Evolutionary conservation across 1,140 invertebrate species (phyloP), one percentile per base, ranked within the genome.

Genomic region (Euwallacea similis): DNA sequence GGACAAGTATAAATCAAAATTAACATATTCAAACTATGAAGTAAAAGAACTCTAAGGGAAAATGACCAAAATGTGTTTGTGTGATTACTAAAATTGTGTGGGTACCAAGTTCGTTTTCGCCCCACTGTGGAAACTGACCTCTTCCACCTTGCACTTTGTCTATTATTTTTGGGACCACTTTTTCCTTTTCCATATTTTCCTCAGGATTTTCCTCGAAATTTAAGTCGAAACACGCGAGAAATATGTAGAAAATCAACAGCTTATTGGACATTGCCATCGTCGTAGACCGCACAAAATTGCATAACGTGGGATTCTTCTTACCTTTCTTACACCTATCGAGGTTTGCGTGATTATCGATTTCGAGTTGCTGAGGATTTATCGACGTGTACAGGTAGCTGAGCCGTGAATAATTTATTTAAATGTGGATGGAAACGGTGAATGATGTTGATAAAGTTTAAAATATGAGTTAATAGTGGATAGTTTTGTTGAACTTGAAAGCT

Each of bases 81-180:
- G n/a, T n/a, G n/a, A n/a, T n/a, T n/a, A n/a, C n/a, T n/a, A n/a
- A 7, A 91, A 90, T 79, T 89, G 85, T 0, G 89, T 92, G 0
- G 91, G 91, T 55, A 93, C 93, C 56, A 88, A 77, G 6, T 91
- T 84, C 3, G 90, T 88, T 54, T 80, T 83, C 0, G 85, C 81
- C 7, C 86, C 86, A 64, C 85, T 86, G 0, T 86, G 85, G 81
- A 76, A 80, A 44, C 33, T 75, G n/a, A 78, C 76, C 71, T 78
- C 76, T 44, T 66, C 79, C 47, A 72, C 74, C 75, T 50, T 83
- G 82, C 8, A 77, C 77, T 56, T 66, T 71, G 74, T 82, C 79
- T 65, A 86, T 79, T 44, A 86, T 82, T 73, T 85, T 84, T 11
- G 83, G 84, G 56, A 86, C 81, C 16, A 85, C 79, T 71, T 74